Percentiles rank a stretch among this genome's conserved stretches.
These are phyloP conservation scores for Corvus hawaiiensis DNA, from an alignment of 2,113 vertebrate genomes.

Conservation along the genomic window DNA sequence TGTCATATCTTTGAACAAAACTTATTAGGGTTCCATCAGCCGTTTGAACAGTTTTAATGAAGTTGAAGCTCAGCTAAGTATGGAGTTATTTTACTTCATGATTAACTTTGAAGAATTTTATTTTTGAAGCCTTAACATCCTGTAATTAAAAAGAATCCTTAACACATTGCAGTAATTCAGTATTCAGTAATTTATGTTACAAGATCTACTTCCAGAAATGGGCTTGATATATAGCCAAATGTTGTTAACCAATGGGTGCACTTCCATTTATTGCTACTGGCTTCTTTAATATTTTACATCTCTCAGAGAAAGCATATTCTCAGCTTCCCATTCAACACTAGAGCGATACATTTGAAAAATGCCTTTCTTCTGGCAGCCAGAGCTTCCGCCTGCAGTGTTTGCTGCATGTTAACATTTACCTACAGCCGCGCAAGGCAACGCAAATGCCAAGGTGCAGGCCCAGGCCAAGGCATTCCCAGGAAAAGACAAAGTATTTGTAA, in stretches of 20 bases:
- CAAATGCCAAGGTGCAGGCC: not conserved
- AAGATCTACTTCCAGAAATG: conserved; percentile 33
- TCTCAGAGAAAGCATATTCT: not conserved
- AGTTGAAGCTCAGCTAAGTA: conserved; percentile 60
- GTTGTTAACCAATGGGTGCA: not conserved
- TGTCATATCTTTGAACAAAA: conserved; percentile 67
- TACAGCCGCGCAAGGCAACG: not conserved
- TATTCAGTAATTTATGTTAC: conserved; percentile 26
- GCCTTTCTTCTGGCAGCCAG: not conserved
- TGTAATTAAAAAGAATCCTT: conserved; percentile 64
- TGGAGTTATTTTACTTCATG: conserved; percentile 42
- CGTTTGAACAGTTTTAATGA: conserved; percentile 69
- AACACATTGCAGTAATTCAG: conserved; percentile 41
- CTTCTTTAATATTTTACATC: conserved; percentile 14
- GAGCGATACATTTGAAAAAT: not conserved
- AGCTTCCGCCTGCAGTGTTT: not conserved
- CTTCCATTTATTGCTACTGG: not conserved
- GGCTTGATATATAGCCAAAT: conserved; percentile 2
- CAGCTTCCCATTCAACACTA: not conserved
- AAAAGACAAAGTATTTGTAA: not conserved
- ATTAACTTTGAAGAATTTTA: conserved; percentile 52
- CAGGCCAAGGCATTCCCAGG: not conserved
- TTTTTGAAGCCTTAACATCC: conserved; percentile 56
- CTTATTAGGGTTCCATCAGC: conserved; percentile 59
- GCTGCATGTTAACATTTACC: not conserved